Base-by-base conservation (phyloP, 2,888 invertebrate genomes). In the Brachynemurus nebulosus region DNA sequence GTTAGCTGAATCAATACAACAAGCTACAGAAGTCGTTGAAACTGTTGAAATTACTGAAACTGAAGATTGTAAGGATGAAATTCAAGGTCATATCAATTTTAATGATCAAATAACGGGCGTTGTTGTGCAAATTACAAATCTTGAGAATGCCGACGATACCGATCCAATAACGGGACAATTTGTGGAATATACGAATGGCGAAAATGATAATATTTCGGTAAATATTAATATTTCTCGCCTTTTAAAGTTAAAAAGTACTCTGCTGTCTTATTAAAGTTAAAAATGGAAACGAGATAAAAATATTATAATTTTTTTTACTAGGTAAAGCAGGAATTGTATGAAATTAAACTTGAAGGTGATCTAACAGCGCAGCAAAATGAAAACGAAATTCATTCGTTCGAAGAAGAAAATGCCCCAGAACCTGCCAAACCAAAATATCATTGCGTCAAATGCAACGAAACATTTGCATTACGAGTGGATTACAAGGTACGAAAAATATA, bases 391-490 rank as follows among this genome's bases (percentile, higher is more conserved):
- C 19, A 35, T 20, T 33, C 12, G 19, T 21, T 20, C 8, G 44
- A 43, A 43, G 44, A 43, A 35, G 16, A 43, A 30, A 21, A 44
- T 20, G 40, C 42, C 33, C 35, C 40, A 36, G 40, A 40, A 35
- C 36, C 14, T 17, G 2, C 33, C 3, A 42, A 34, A 14, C 14
- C 12, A 20, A 64, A 63, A 54, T 63, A 64, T 55, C 54, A 58
- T 11, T 67, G 67, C 47, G 36, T 55, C 19, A 63, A 63, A 53
- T 67, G 67, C 52, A 55, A 59, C 19, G 57, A 56, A 44, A 54
- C 61, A 6, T 67, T 66, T 52, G 47, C 53, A 16, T 50, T 65
- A 17, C 63, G 62, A 57, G 63, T 66, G 3, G 66, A 65, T 52
- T 53, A 64, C 35, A 65, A 65, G 54, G 63, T 64, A 51, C 48